These are phyloP conservation scores for Lordiphosa mommai DNA, from an alignment of 1,140 invertebrate genomes.

Conservation along the genomic window DNA sequence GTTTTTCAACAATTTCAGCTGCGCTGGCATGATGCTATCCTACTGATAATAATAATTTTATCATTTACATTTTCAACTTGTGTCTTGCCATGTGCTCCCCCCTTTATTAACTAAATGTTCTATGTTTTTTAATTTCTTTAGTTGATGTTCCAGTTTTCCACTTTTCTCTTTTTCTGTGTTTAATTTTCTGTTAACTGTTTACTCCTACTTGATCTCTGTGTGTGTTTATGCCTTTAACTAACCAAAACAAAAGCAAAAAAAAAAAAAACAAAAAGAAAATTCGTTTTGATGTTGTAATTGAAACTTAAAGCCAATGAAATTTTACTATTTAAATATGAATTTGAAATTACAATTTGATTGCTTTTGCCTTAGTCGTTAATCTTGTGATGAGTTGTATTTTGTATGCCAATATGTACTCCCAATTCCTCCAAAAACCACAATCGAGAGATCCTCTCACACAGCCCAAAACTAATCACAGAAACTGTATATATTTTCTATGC, in stretches of 20 bases:
- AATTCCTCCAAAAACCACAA: conserved; percentile 18
- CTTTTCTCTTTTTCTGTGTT: conserved; percentile 33
- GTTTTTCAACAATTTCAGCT: background rate
- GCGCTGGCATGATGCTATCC: conserved; percentile 38
- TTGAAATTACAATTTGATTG: conserved; percentile 54
- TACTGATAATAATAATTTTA: background rate
- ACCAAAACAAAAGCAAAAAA: conserved; percentile 16
- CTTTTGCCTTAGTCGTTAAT: conserved; percentile 70
- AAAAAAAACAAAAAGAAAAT: conserved; percentile 37
- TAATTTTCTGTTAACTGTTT: conserved; percentile 59
- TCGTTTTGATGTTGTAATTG: conserved; percentile 67
- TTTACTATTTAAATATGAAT: conserved; percentile 38
- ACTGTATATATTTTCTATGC: conserved; percentile 77
- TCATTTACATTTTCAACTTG: conserved; percentile 20
- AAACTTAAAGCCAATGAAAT: conserved; percentile 32
- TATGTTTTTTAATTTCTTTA: conserved; percentile 14
- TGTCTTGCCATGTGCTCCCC: conserved; percentile 50
- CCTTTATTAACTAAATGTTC: conserved; percentile 19
- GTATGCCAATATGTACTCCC: conserved; percentile 55
- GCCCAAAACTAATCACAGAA: conserved; percentile 68
- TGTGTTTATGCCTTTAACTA: conserved; percentile 48
- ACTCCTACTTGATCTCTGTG: conserved; percentile 26
- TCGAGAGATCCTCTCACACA: conserved; percentile 56
- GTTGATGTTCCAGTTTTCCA: conserved; percentile 35
- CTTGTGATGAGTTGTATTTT: conserved; percentile 68